These are phyloP conservation scores for Albula glossodonta DNA, from an alignment of 2,113 vertebrate genomes.

Conservation along the genomic window DNA sequence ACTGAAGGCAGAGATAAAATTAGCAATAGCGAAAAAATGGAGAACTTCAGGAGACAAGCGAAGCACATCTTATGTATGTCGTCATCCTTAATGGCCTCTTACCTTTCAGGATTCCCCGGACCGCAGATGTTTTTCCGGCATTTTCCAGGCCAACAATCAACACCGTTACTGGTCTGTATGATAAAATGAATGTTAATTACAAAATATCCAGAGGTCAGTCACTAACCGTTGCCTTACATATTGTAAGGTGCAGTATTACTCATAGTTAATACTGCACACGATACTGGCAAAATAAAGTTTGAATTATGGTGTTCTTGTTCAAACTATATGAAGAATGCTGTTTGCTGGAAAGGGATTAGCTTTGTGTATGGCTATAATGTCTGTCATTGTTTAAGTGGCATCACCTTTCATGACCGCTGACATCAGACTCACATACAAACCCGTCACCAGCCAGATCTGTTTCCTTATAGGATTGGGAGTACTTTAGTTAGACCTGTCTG, in stretches of 20 bases:
- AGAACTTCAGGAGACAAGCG: neutral
- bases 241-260: too few relatives aligned
- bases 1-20: conserved; percentile 54
- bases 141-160: conserved; percentile 84
- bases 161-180: conserved; percentile 76
- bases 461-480: neutral
- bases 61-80: neutral
- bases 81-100: neutral
- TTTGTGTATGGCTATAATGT: neutral
- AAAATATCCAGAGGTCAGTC: neutral
- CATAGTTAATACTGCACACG: neutral
- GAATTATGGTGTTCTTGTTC: neutral
- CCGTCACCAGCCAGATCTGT: neutral
- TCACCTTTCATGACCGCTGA: neutral
- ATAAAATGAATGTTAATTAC: conserved; percentile 6
- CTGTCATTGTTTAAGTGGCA: neutral
- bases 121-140: conserved; percentile 79
- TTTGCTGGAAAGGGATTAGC: neutral
- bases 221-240: neutral
- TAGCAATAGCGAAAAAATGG: neutral
- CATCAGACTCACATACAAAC: neutral
- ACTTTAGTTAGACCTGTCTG: neutral
- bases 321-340: neutral
- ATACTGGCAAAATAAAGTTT: neutral
- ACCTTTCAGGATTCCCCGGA: conserved; percentile 79